phyloP scores from a whole-genome alignment of 1,140 invertebrate genomes.

The Bombus turneri region DNA sequence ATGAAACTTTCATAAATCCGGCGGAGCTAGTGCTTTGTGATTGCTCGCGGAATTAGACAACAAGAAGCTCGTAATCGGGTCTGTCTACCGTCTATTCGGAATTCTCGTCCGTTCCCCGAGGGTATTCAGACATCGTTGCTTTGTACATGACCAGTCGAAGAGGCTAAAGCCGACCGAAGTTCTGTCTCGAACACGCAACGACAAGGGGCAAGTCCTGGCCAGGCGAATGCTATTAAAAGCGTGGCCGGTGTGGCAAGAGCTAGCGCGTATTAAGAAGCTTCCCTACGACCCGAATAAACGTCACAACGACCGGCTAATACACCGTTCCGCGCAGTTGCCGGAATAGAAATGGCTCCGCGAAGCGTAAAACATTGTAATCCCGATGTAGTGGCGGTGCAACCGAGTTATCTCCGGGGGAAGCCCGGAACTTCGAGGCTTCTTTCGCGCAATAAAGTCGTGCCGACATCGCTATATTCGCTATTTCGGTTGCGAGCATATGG shows the following conservation, averaged over 20 bases:
- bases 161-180: background rate
- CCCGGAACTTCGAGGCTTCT: conserved; percentile 29
- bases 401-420: conserved; percentile 6
- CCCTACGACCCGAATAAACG: conserved; percentile 60
- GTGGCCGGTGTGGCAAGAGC: background rate
- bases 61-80: background rate
- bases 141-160: background rate
- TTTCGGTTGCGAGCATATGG: conserved; percentile 17
- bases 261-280: conserved; percentile 58
- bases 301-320: conserved; percentile 21
- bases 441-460: conserved; percentile 35
- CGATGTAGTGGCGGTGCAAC: conserved; percentile 6
- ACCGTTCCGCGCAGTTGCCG: background rate
- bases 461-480: conserved; percentile 15
- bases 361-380: conserved; percentile 65
- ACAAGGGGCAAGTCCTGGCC: background rate
- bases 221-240: conserved; percentile 57
- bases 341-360: conserved; percentile 14
- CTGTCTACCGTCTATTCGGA: background rate
- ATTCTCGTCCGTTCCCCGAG: background rate
- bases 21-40: too few species aligned
- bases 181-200: background rate
- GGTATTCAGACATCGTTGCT: background rate
- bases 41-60: background rate
- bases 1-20: conserved; percentile 37